Base-by-base conservation (phyloP, 2,113 vertebrate genomes). In the Junco hyemalis region DNA sequence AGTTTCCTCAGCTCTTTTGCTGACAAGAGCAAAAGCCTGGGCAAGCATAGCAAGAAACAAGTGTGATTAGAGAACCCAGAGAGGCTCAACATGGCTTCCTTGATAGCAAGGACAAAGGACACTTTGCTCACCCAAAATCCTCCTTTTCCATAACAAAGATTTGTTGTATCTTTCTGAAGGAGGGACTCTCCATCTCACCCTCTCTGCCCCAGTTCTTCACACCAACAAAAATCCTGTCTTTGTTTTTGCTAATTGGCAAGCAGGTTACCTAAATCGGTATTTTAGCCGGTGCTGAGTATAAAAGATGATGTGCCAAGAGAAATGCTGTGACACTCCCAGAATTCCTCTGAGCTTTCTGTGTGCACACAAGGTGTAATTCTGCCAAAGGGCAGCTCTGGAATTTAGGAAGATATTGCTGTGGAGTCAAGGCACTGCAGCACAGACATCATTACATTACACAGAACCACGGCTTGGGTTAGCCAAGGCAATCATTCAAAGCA, bases 161-260 rank as follows among this genome's bases (percentile, higher is more conserved):
- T 48, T 0, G 0, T 2, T 0, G 4, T 1, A 0, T 14, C 12
- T 19, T 12, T 40, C 15, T 0, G 0, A 70, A 61, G 35, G 6
- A 54, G 5, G 6, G 5, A 42, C 21, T 17, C 24, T 29, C 24
- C 53, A 36, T 33, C 57, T 60, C 4, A 0, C 44, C 22, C 24
- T 51, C 21, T 64, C 21, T 20, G 9, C 26, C 16, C 9, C 23
- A 24, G 18, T 14, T 79, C 33, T 56, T 53, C 57, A 56, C 1
- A 6, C 23, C 70, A 72, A 25, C 19, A 64, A 71, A 70, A 59
- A 35, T 8, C 35, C 14, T 14, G 4, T 11, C 12, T 51, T 3
- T 40, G 3, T 51, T 59, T 47, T 42, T 8, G 13, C 18, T 64
- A 12, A 20, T 68, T 63, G 57, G 26, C 20, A 88, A 72, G 36